These are phyloP conservation scores for Coptodon rendalli DNA, from an alignment of 2,113 vertebrate genomes.

Conservation along the genomic window DNA sequence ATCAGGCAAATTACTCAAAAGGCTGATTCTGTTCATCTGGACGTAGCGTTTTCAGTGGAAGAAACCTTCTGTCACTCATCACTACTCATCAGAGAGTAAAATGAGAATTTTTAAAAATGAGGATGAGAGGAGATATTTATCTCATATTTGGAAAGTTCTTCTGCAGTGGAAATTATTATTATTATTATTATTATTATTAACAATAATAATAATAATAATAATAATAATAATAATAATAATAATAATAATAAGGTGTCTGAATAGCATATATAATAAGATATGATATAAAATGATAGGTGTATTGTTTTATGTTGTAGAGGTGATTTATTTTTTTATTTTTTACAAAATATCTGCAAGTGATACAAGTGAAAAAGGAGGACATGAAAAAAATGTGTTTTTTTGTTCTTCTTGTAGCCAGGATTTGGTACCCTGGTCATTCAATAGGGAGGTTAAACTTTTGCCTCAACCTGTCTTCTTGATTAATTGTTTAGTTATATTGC, in stretches of 20 bases:
- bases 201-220: no score
- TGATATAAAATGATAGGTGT: not conserved
- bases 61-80: not conserved
- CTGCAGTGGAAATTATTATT: not conserved
- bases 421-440: not conserved
- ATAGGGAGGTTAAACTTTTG: not conserved
- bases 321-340: not conserved
- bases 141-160: not conserved
- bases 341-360: not conserved
- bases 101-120: not conserved
- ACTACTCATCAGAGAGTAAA: not conserved
- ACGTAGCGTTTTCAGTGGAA: not conserved
- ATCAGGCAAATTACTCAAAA: no score
- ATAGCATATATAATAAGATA: not conserved
- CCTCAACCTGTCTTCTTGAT: fast-evolving
- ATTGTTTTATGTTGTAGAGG: not conserved
- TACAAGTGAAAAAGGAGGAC: not conserved
- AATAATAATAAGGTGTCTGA: not conserved
- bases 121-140: not conserved
- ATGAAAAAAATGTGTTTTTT: fast-evolving
- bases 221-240: not conserved
- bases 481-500: not conserved
- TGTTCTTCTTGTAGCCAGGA: not conserved
- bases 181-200: not conserved
- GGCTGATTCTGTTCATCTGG: not conserved